Base-by-base conservation (phyloP, 2,888 invertebrate species). In the Agapostemon virescens region DNA sequence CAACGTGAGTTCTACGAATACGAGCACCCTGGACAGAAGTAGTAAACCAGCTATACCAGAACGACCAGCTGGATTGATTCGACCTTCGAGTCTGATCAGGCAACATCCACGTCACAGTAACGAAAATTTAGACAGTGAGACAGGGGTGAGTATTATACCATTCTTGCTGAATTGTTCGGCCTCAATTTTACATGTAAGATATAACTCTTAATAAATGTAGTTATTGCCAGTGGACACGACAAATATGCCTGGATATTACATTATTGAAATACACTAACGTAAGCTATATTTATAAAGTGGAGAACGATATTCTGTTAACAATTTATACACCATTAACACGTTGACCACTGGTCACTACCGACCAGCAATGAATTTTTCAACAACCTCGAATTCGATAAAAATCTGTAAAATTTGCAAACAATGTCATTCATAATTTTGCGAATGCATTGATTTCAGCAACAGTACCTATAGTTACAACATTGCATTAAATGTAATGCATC, bases 31-130 rank as follows among this genome's bases (percentile, higher is more conserved):
- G 20, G 92, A 92, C 52, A 89, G 90, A 81, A 89, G 86, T 84
- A 91, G 94, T 90, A 97, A 97, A 92, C 97, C 97, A 9, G 96
- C 96, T 70, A 95, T 97, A 85, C 97, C 97, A 69, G 97, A 97
- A 92, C 94, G 97, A 75, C 97, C 97, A 69, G 95, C 96, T 58
- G 95, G 95, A 66, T 93, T 96, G 78, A 94, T 95, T 30, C 94
- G 95, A 85, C 95, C 94, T 7, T 90, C 92, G 2, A 93, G 92
- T 82, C 90, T 93, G 23, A 89, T 92, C 52, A 89, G 92, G 67
- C 89, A 89, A 52, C 88, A 88, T 33, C 88, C 90, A 38, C 90
- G 92, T 63, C 90, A 90, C 61, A 92, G 90, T 79, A 92, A 89
- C 79, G 92, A 92, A 73, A 91, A 90, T 85, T 81, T 89, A 85